Base-by-base conservation (phyloP, 1,140 invertebrate species). In the Drosophila pachea region DNA sequence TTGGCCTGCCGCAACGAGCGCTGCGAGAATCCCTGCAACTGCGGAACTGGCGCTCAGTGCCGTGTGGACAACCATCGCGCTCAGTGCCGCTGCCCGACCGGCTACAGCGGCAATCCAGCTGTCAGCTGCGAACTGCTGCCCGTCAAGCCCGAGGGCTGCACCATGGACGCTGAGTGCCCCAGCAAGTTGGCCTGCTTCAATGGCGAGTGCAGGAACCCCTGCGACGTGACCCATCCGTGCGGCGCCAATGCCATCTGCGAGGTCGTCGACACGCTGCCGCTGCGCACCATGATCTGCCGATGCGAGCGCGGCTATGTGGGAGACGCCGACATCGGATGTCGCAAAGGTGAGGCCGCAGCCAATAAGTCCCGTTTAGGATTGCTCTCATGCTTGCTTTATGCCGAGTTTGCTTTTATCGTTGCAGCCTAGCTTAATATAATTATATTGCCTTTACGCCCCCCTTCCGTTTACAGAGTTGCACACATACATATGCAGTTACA, bases 231-330 rank as follows among this genome's bases (percentile, higher is more conserved):
- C 0, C 93, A 94, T 74, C 95, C 96, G 0, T 98, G 97, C 87
- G 95, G 95, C 9, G 82, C 89, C 8, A 93, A 95, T 76, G 95
- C 96, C 1, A 92, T 93, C 73, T 97, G 96, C 87, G 91, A 92
- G 2, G 95, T 97, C 0, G 93, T 96, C 6, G 94, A 97, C 78
- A 96, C 95, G 2, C 88, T 97, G 60, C 96, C 96, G 4, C 92
- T 96, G 89, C 92, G 95, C 72, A 96, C 95, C 12, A 95, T 97
- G 93, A 93, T 95, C 45, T 97, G 96, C 87, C 92, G 95, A 81
- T 97, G 96, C 88, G 91, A 94, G 50, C 93, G 92, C 54, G 95
- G 95, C 55, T 95, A 93, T 88, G 92, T 94, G 68, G 96, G 96
- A 66, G 95, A 97, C 88, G 95, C 96, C 7, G 95, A 96, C 72